Percentiles rank a stretch among this genome's conserved stretches.
Conservation (phyloP, 1,140 invertebrate genomes). For the Drosophila bocki region DNA sequence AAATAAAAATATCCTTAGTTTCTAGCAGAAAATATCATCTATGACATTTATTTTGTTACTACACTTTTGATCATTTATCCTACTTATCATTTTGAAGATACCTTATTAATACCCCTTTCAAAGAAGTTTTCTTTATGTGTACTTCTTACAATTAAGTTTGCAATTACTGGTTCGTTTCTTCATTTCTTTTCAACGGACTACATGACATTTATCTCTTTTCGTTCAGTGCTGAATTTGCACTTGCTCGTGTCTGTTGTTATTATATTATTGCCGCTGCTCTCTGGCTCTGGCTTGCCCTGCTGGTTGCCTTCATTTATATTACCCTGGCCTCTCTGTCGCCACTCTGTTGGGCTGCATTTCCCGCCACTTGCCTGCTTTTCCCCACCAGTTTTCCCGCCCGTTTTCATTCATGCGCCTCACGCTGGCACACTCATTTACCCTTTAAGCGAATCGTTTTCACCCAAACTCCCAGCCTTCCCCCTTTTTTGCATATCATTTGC, state of each 20-base stretch:
- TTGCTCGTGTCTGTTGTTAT: conserved; percentile 48
- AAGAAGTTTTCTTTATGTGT: background rate
- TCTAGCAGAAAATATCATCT: too few species aligned
- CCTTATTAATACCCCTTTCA: too few species aligned
- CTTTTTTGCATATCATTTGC: conserved; percentile 78
- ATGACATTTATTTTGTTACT: too few species aligned
- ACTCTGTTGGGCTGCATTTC: conserved; percentile 10
- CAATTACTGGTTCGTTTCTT: conserved; percentile 1
- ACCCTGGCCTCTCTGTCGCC: conserved; percentile 46
- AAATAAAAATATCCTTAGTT: background rate
- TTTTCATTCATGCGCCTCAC: conserved; percentile 75
- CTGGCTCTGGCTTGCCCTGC: conserved; percentile 24
- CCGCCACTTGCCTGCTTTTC: conserved; percentile 1
- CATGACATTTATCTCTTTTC: conserved; percentile 15
- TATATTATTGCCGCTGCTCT: conserved; percentile 41
- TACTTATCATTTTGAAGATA: background rate
- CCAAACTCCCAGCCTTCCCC: background rate
- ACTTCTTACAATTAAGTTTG: background rate
- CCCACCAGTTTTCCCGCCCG: conserved; percentile 3
- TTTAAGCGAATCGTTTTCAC: conserved; percentile 69
- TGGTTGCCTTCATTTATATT: conserved; percentile 77
- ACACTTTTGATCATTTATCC: background rate
- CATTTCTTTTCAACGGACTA: background rate
- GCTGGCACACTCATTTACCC: conserved; percentile 79
- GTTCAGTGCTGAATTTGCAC: conserved; percentile 46